Evolutionary conservation across 2,797 vertebrate genomes (phyloP), one percentile per base, ranked within the genome.

Genomic region (Myripristis jacobus): DNA sequence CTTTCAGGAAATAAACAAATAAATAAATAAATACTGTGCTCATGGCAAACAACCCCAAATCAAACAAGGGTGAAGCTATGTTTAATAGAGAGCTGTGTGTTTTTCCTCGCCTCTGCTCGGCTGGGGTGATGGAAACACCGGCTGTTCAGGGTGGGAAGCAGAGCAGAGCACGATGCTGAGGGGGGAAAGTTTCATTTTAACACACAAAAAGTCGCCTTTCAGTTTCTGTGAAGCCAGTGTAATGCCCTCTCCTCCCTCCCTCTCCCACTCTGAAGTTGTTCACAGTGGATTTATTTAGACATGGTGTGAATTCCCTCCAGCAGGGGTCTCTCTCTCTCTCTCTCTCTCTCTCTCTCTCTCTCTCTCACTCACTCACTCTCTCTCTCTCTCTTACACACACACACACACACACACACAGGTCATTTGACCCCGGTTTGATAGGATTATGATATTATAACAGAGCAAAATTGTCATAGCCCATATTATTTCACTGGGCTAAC

Each of bases 301-400:
- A 16, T n/a, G 27, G 15, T 27, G 43, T 29, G 74, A 50, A 87
- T 90, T 86, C 84, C 84, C 58, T n/a, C 83, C 88, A 57, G 46
- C 56, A 84, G 85, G 29, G 41, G 80, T 57, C 70, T 38, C 43
- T 22, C 10, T 18, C n/a, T 31, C n/a, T n/a, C n/a, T n/a, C n/a
- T n/a, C n/a, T n/a, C n/a, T n/a, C n/a, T n/a, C n/a, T n/a, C n/a
- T n/a, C n/a, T n/a, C n/a, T n/a, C n/a, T n/a, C n/a, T n/a, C n/a
- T n/a, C n/a, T n/a, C n/a, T n/a, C n/a, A n/a, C n/a, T n/a, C n/a
- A n/a, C n/a, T n/a, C n/a, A n/a, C n/a, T n/a, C n/a, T n/a, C n/a
- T n/a, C n/a, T n/a, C n/a, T n/a, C n/a, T n/a, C n/a, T n/a, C n/a
- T n/a, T n/a, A n/a, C n/a, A n/a, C n/a, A n/a, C n/a, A n/a, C n/a